These are phyloP conservation scores for Argya squamiceps DNA, from an alignment of 2,797 vertebrate species.

Conservation along the genomic window DNA sequence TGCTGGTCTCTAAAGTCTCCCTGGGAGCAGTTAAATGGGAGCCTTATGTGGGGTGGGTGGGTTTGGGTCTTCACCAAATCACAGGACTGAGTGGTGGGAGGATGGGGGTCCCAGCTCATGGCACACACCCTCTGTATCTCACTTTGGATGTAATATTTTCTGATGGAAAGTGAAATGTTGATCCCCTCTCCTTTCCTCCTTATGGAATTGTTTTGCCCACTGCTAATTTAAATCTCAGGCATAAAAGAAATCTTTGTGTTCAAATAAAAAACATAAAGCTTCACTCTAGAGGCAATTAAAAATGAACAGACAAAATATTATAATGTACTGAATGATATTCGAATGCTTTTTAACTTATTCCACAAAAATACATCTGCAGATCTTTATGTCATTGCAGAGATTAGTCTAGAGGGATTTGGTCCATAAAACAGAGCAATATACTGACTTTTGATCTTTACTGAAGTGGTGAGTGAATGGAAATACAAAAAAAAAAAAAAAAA, in stretches of 20 bases:
- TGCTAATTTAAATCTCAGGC: neutral
- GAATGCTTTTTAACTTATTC: neutral
- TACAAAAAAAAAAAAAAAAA: neutral
- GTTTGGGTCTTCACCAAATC: neutral
- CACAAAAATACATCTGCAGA: neutral
- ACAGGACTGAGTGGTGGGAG: neutral
- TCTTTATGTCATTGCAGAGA: neutral
- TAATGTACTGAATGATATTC: neutral
- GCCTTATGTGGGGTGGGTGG: rapidly evolving
- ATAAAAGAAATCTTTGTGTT: constrained; percentile 16
- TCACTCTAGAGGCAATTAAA: constrained; percentile 12
- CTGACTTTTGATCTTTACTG: neutral
- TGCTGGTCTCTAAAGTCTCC: neutral
- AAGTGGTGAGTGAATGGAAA: neutral
- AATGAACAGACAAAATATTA: constrained; percentile 9
- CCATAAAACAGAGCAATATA: neutral
- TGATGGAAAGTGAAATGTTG: neutral
- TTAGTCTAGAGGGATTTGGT: neutral
- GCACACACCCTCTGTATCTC: neutral
- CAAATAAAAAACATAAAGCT: neutral
- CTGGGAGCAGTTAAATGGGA: rapidly evolving
- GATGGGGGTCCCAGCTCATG: neutral
- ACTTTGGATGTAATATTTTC: neutral
- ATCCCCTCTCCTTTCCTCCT: neutral
- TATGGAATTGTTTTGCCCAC: neutral